Evolutionary conservation across 2,797 vertebrate species (phyloP), one percentile per base, ranked within the genome.

Genomic region (Sebastolobus alascanus): DNA sequence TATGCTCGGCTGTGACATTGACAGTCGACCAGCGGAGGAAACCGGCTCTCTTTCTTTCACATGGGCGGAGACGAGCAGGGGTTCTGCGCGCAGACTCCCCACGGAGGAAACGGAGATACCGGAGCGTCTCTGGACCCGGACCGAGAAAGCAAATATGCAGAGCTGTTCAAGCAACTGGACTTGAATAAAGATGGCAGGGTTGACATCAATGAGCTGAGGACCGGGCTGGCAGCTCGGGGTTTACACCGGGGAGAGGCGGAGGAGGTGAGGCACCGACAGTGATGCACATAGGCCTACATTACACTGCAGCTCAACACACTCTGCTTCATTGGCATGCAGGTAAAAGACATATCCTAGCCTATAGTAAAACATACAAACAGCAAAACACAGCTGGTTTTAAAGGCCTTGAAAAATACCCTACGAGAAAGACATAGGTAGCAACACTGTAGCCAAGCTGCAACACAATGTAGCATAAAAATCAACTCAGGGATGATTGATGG

Each of bases 141-240:
- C 63, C 82, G 92, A 16, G 91, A 92, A 80, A 92, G 91, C 78
- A 94, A 88, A 68, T 96, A 97, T 91, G 90, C 90, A 46, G 91
- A 94, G 84, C 94, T 97, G 29, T 97, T 97, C 86, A 89, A 94
- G 54, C 95, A 97, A 91, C 92, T 97, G 89, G 97, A 97, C 92
- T 67, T 95, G 38, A 97, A 97, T 87, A 92, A 95, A 83, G 97
- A 98, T 61, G 97, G 97, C 27, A 95, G 93, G 61, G 95, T 97
- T 35, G 97, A 98, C 80, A 78, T 96, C 77, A 91, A 86, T 4
- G 97, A 98, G 61, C 94, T 98, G 83, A 91, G 94, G 77, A 91
- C 79, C 40, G 97, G 95, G 13, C 93, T 98, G 81, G 94, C 93
- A 20, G 90, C 95, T 10, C 89, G 96, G 43, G 96, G 97, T 68